Conservation (phyloP, 2,888 invertebrate species). For the Augochlorella aurata region DNA sequence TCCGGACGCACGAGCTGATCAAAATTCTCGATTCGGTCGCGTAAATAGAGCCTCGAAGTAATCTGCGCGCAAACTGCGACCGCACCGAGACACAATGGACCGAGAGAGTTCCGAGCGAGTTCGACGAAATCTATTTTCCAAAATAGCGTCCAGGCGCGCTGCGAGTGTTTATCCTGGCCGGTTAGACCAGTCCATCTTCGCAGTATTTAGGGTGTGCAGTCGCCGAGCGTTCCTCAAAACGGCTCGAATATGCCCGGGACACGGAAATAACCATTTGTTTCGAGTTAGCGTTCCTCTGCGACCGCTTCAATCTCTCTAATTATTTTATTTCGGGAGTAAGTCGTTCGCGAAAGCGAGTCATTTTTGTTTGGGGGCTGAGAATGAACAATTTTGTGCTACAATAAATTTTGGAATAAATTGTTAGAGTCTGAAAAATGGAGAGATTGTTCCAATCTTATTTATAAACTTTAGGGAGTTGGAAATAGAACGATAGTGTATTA, state of each 20-base stretch:
- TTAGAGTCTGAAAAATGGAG: no score
- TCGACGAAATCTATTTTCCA: conserved; percentile 6
- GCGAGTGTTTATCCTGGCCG: background rate
- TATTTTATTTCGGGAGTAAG: no score
- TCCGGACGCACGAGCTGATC: background rate
- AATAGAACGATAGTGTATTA: no score
- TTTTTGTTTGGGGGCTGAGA: no score
- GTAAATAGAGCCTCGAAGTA: background rate
- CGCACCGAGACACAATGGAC: conserved; percentile 3
- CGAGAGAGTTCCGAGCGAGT: background rate
- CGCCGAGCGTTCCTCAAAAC: background rate
- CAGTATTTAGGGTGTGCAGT: background rate
- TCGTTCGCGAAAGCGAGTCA: no score
- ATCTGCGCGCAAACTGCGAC: background rate
- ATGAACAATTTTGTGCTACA: no score
- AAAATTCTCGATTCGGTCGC: background rate
- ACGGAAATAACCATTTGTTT: conserved; percentile 12
- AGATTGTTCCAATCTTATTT: no score
- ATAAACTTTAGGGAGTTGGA: no score
- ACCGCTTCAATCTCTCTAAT: no score
- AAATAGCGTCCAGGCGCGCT: background rate
- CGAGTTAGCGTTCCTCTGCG: no score
- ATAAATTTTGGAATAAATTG: no score
- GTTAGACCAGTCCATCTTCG: background rate
- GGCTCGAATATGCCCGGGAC: conserved; percentile 10